Percentiles rank a stretch among this genome's conserved stretches.
Evolutionary conservation across 1,140 invertebrate species (phyloP).

Genomic region (Lordiphosa mommai): DNA sequence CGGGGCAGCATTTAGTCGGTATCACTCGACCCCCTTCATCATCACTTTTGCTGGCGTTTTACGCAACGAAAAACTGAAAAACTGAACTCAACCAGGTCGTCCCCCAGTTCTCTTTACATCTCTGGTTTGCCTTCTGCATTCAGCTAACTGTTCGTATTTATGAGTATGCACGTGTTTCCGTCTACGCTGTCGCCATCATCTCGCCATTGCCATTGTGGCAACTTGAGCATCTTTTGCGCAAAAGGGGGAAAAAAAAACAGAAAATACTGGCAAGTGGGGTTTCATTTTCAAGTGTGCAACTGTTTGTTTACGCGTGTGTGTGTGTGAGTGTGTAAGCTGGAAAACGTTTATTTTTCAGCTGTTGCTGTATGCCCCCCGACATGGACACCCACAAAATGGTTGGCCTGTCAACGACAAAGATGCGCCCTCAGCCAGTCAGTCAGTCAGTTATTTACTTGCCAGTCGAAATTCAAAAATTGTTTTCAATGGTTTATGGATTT

Average conservation of each 20-base stretch:
- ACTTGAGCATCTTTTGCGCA: slow-evolving; percentile 50
- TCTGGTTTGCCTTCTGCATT: slow-evolving; percentile 8
- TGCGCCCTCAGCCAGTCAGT: slow-evolving; percentile 4
- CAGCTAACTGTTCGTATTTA: slow-evolving; percentile 28
- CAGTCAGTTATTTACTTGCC: slow-evolving; percentile 31
- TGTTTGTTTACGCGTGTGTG: slow-evolving; percentile 4
- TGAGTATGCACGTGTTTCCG: slow-evolving; percentile 56
- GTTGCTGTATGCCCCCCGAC: slow-evolving; percentile 30
- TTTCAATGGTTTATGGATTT: too few species aligned
- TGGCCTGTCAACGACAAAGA: slow-evolving; percentile 41
- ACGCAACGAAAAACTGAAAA: slow-evolving; percentile 28
- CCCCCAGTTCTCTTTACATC: too few species aligned
- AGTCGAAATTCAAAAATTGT: neutral
- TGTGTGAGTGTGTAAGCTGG: slow-evolving; percentile 6
- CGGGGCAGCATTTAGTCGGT: too few species aligned
- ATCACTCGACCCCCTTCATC: neutral
- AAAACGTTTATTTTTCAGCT: slow-evolving; percentile 57
- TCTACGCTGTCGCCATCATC: slow-evolving; percentile 35
- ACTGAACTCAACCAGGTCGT: neutral
- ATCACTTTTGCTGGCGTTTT: slow-evolving; percentile 27
- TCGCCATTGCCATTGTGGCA: slow-evolving; percentile 39
- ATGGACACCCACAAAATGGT: slow-evolving; percentile 45
- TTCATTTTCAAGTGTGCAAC: slow-evolving; percentile 53
- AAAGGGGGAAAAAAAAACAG: neutral
- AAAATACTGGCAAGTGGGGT: slow-evolving; percentile 46